Base-by-base conservation (phyloP, 2,888 invertebrate species). In the Drosophila sordidula region DNA sequence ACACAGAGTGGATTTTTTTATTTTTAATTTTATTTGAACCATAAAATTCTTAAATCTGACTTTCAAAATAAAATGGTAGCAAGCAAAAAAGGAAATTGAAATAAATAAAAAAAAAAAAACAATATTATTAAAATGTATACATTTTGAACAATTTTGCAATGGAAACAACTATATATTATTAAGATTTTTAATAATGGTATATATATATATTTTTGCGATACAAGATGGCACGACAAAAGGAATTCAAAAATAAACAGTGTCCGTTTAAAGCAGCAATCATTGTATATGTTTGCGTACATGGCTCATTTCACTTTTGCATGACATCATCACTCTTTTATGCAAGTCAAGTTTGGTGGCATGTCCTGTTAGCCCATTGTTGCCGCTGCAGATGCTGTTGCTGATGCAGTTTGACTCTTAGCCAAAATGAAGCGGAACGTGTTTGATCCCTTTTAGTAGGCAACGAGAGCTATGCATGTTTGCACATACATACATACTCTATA, bases 251-350 rank as follows among this genome's bases (percentile, higher is more conserved):
- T 4, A 12, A 32, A 32, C 11, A 11, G 32, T 32, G 12, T 32
- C 12, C 32, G 32, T 4, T 12, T 11, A 34, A 34, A 34, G 12
- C 11, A 11, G 34, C 34, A 12, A 12, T 11, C 34, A 12, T 4
- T 12, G 34, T 34, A 12, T 4, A 12, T 34, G 34, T 34, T 11
- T 34, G 12, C 11, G 32, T 18, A 42, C 22, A 52, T 52, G 9
- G 5, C 25, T 39, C 25, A 32, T 55, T 55, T 39, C 12, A 14
- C 25, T 64, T 50, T 44, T 18, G 50, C 44, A 83, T 78, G 83
- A 78, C 78, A 78, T 78, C 78, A 78, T 80, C 76, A 70, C 75
- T 59, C 64, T 18, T 41, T 47, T 29, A 16, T 50, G 39, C 6
- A 42, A 9, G 9, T 49, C 14, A 34, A 34, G 12, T 34, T 34